phyloP scores from a whole-genome alignment of 2,113 vertebrate species.

The Ptyas mucosa region DNA sequence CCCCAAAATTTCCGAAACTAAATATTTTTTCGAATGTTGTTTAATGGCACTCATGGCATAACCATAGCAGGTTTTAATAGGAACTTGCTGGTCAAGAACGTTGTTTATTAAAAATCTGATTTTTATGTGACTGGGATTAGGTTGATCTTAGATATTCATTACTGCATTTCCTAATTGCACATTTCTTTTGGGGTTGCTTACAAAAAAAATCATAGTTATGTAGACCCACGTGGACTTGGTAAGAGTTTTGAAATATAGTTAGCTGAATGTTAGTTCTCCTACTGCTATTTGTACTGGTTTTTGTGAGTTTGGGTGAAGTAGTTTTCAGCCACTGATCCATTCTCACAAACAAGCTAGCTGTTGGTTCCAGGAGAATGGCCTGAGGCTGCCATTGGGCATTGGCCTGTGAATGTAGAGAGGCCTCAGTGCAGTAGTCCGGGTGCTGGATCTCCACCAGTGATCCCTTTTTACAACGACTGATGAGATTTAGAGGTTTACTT shows the following conservation, averaged over 20 bases:
- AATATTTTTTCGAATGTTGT: too few species aligned
- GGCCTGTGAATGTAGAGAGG: background rate
- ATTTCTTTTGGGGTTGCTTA: background rate
- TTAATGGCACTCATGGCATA: background rate
- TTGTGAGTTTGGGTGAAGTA: background rate
- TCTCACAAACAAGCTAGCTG: background rate
- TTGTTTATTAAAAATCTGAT: background rate
- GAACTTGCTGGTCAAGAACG: background rate
- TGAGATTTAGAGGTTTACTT: background rate
- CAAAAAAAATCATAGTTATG: background rate
- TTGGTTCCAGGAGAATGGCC: background rate
- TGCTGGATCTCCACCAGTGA: background rate
- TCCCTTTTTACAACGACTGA: background rate
- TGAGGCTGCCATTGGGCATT: background rate
- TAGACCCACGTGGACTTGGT: background rate
- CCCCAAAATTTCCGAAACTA: background rate
- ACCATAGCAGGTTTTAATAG: background rate
- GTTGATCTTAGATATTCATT: background rate
- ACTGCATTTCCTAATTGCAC: background rate
- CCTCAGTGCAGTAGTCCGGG: background rate
- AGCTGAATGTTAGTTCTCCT: background rate
- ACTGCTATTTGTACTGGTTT: background rate
- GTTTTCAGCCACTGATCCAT: background rate
- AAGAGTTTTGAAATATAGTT: background rate
- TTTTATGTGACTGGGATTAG: background rate